Conservation (phyloP, 2,113 vertebrate species). For the Pteruthius melanotis region DNA sequence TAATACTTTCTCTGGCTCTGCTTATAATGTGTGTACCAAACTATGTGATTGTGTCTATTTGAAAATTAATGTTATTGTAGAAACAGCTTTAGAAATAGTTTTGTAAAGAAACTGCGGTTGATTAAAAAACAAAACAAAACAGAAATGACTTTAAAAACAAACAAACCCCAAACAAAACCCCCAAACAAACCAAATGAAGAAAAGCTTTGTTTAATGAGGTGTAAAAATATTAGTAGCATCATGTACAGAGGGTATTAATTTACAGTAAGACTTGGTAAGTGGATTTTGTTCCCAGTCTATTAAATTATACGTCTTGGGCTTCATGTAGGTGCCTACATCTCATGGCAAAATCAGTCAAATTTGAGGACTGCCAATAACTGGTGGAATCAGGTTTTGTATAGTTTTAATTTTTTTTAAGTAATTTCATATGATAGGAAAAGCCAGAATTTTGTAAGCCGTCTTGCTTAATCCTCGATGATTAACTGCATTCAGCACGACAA, state of each 20-base stretch:
- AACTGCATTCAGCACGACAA: not conserved
- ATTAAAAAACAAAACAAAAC: not conserved
- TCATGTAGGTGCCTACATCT: not conserved
- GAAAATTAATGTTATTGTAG: not conserved
- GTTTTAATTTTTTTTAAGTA: not conserved
- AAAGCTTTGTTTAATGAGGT: not conserved
- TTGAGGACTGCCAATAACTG: not conserved
- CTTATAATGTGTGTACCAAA: not conserved
- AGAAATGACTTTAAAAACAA: not conserved
- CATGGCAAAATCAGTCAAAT: not conserved
- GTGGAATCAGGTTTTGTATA: not conserved
- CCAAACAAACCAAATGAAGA: not conserved
- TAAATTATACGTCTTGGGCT: not conserved
- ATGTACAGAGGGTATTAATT: not conserved
- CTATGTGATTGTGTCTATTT: not conserved
- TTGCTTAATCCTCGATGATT: constrained; percentile 25
- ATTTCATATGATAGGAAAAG: not conserved
- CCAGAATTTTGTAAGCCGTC: not conserved
- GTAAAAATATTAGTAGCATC: not conserved
- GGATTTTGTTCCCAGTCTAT: not conserved
- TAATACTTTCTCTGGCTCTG: not conserved
- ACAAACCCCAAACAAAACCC: not conserved
- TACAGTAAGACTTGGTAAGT: not conserved
- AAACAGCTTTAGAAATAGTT: not conserved
- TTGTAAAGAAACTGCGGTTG: not conserved